Base-by-base conservation (phyloP, 2,797 vertebrate genomes). In the Neomorphus geoffroyi region DNA sequence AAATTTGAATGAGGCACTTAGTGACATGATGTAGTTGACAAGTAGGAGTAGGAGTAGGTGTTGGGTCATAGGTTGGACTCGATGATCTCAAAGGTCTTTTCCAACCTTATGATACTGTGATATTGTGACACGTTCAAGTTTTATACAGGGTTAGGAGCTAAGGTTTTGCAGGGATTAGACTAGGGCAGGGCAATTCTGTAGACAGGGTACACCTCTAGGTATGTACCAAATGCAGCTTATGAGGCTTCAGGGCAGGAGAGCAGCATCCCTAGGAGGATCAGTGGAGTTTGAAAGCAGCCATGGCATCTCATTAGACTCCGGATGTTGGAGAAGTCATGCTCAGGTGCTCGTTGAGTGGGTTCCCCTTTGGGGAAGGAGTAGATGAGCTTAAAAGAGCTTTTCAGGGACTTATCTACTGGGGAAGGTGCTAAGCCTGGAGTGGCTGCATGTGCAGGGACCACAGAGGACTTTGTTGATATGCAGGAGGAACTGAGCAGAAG, bases 291-390 rank as follows among this genome's bases (percentile, higher is more conserved):
- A 64, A 80, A 81, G 12, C 0, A 9, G 28, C 13, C 27, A 50
- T 1, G 5, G 15, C 28, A 79, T 21, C 33, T 79, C 80, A 50
- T 8, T 10, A 57, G 18, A 21, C 32, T 50, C 41, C 39, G 46
- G 16, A 35, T 54, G 8, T 15, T 43, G 32, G 22, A 66, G n/a
- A 53, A 86, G 14, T 37, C 61, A 30, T 24, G 4, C 28, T 51
- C 11, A 56, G 23, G 18, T 8, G 3, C 17, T 72, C 28, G 6
- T 7, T 0, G 0, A 66, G 13, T 13, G 27, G 17, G 6, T 1
- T 80, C 4, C 51, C 22, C 18, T 27, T 9, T 53, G 51, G 7
- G 10, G 6, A 86, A 86, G 32, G 16, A 62, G 5, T 8, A 50
- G 17, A 70, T 4, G 22, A 57, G 17, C 6, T 88, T 57, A 43